These are phyloP conservation scores for Nothocercus julius DNA, from an alignment of 2,113 vertebrate species.

Conservation along the genomic window DNA sequence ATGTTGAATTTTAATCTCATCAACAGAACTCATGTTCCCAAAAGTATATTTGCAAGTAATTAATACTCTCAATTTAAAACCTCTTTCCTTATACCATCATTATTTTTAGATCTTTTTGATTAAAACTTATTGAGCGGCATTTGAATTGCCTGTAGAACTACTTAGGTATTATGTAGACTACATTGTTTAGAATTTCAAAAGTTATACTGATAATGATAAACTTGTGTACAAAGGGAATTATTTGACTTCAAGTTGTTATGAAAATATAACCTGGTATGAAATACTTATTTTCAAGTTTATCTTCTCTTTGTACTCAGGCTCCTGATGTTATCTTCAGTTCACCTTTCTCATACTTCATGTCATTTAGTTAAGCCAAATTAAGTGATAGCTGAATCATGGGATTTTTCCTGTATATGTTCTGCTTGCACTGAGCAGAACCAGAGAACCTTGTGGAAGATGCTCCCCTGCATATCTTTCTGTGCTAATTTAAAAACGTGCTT, in stretches of 20 bases:
- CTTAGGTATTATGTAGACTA: slow-evolving; percentile 39
- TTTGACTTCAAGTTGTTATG: background rate
- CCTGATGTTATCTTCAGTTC: background rate
- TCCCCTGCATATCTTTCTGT: background rate
- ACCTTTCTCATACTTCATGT: background rate
- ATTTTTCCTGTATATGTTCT: background rate
- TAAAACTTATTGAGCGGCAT: slow-evolving; percentile 12
- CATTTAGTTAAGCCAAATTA: background rate
- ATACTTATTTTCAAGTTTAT: background rate
- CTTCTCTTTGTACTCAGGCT: background rate
- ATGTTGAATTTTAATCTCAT: background rate
- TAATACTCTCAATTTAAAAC: background rate
- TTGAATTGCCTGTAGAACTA: slow-evolving; percentile 48
- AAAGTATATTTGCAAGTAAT: background rate
- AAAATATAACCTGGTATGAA: background rate
- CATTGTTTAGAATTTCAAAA: slow-evolving; percentile 29
- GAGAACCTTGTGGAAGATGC: background rate
- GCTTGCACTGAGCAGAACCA: background rate
- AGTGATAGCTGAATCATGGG: background rate
- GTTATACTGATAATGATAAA: background rate
- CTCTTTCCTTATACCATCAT: background rate
- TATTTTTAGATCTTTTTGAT: slow-evolving; percentile 36
- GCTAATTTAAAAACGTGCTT: background rate
- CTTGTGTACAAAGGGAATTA: slow-evolving; percentile 28
- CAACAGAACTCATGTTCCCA: background rate